Evolutionary conservation across 2,888 invertebrate species (phyloP).

Genomic region (Hypomecis atomaria): DNA sequence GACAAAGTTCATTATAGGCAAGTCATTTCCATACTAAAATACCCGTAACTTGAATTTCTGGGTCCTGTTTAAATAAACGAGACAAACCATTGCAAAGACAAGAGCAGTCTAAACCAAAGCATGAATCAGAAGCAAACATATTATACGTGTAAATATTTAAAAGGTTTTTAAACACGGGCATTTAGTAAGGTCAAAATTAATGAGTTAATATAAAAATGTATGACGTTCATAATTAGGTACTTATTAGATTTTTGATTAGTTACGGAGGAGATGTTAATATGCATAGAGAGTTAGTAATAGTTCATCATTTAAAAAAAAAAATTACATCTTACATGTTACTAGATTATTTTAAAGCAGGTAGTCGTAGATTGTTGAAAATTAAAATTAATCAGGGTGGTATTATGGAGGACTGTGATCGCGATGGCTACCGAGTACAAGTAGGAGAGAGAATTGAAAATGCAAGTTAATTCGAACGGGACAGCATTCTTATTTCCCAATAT

Average conservation of each 20-base stretch:
- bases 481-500: too few relatives aligned
- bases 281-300: neutral
- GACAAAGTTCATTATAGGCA: too few relatives aligned
- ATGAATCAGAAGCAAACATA: slow-evolving; percentile 24
- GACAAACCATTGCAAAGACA: slow-evolving; percentile 13
- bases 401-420: too few relatives aligned
- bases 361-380: too few relatives aligned
- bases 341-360: too few relatives aligned
- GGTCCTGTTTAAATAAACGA: slow-evolving; percentile 17
- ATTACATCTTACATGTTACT: neutral
- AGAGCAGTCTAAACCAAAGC: slow-evolving; percentile 17
- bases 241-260: neutral
- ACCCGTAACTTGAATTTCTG: too few relatives aligned
- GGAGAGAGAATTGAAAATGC: too few relatives aligned
- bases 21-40: too few relatives aligned
- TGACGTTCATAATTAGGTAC: slow-evolving; percentile 4
- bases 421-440: too few relatives aligned
- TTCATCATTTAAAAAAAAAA: slow-evolving; percentile 1
- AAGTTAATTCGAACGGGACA: too few relatives aligned
- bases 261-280: neutral
- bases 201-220: slow-evolving; percentile 2
- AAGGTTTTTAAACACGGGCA: slow-evolving; percentile 13
- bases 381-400: too few relatives aligned
- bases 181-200: slow-evolving; percentile 10
- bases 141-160: slow-evolving; percentile 24